These are phyloP conservation scores for Tetramorium alpestre DNA, from an alignment of 1,140 invertebrate species.

Conservation along the genomic window DNA sequence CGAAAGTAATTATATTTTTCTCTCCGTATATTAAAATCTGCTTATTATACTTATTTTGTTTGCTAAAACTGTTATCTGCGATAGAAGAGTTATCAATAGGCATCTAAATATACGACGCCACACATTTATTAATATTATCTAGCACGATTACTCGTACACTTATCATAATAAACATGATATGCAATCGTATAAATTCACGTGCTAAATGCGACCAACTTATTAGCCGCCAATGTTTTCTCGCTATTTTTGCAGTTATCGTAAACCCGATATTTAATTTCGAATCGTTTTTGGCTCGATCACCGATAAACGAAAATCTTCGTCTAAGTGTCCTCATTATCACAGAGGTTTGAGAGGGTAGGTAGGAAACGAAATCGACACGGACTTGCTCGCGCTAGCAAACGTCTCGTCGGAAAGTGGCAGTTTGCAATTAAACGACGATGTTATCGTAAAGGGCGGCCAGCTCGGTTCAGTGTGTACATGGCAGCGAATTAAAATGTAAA, in stretches of 20 bases:
- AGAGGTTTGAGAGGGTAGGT: not conserved
- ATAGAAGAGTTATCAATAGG: constrained; percentile 32
- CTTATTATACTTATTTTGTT: constrained; percentile 36
- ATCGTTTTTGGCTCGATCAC: constrained; percentile 34
- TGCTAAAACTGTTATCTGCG: constrained; percentile 25
- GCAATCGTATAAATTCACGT: constrained; percentile 24
- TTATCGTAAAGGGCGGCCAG: constrained; percentile 69
- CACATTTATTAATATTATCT: constrained; percentile 46
- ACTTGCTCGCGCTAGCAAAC: constrained; percentile 67
- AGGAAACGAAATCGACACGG: constrained; percentile 45
- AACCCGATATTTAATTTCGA: constrained; percentile 38
- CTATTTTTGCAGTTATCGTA: not conserved
- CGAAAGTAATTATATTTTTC: too few species aligned
- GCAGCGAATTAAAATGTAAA: constrained; percentile 84
- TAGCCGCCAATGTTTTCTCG: not conserved
- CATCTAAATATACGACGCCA: constrained; percentile 11
- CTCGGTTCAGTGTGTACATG: constrained; percentile 73
- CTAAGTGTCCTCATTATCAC: constrained; percentile 47
- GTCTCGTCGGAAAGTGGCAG: constrained; percentile 73
- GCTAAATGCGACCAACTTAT: not conserved
- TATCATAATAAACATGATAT: constrained; percentile 47
- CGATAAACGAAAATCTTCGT: constrained; percentile 15
- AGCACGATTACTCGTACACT: not conserved
- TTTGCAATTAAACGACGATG: constrained; percentile 81
- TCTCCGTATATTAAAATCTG: not conserved